Percentiles rank a stretch among this genome's conserved stretches.
phyloP scores from a whole-genome alignment of 2,888 invertebrate species.

The Ochropleura leucogaster region DNA sequence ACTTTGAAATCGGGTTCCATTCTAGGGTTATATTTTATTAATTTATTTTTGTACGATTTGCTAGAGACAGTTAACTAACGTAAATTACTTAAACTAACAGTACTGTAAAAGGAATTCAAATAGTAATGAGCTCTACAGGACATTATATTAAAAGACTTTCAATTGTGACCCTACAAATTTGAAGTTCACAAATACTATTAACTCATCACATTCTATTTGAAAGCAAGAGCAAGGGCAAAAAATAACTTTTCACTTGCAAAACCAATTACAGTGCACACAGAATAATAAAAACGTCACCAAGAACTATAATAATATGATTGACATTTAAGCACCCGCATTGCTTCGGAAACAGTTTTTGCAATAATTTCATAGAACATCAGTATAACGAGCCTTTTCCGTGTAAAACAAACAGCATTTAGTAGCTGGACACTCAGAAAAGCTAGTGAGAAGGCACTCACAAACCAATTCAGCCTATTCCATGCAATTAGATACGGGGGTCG shows the following conservation, averaged over 20 bases:
- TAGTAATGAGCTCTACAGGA: neutral
- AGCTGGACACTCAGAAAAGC: constrained; percentile 43
- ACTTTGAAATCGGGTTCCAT: constrained; percentile 25
- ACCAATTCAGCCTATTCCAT: constrained; percentile 75
- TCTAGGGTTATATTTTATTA: constrained; percentile 4
- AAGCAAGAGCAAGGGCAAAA: constrained; percentile 1
- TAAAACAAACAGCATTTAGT: constrained; percentile 60
- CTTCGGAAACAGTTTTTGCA: constrained; percentile 32
- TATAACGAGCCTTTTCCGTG: constrained; percentile 64
- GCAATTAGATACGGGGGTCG: constrained; percentile 73
- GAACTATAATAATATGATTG: constrained; percentile 43
- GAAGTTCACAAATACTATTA: neutral
- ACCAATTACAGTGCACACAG: constrained; percentile 25
- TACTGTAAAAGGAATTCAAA: neutral
- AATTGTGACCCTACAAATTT: neutral
- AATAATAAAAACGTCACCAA: constrained; percentile 31
- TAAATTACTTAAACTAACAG: too few relatives aligned
- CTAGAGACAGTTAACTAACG: neutral
- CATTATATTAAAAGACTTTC: neutral
- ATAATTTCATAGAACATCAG: constrained; percentile 43
- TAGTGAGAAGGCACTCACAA: constrained; percentile 59
- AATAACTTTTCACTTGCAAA: constrained; percentile 10
- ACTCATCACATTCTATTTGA: neutral
- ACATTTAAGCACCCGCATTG: constrained; percentile 42
- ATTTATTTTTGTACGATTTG: neutral